These are phyloP conservation scores for Megalopta genalis DNA, from an alignment of 1,140 invertebrate species.

Conservation along the genomic window DNA sequence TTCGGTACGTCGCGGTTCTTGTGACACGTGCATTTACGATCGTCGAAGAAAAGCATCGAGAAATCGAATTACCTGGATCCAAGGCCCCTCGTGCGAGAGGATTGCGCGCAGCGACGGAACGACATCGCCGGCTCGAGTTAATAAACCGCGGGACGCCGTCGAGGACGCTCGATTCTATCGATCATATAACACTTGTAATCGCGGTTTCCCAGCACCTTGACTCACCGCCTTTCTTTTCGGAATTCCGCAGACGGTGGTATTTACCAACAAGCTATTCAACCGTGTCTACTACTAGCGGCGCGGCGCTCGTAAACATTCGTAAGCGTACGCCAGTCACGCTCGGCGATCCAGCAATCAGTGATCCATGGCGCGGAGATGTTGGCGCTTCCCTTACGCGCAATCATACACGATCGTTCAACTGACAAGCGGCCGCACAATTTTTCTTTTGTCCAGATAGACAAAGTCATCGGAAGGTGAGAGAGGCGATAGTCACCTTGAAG, in stretches of 20 bases:
- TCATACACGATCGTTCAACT: conserved; percentile 8
- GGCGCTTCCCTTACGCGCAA: neutral
- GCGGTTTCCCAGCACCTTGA: neutral
- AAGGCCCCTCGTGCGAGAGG: too few relatives aligned
- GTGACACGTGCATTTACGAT: too few relatives aligned
- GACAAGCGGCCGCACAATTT: neutral
- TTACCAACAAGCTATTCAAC: conserved; percentile 52
- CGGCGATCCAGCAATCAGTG: neutral
- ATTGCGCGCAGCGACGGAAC: too few relatives aligned
- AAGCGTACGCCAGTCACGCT: conserved; percentile 6
- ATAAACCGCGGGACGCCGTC: neutral
- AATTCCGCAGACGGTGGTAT: conserved; percentile 28
- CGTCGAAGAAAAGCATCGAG: too few relatives aligned
- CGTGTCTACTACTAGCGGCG: neutral
- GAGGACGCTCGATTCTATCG: neutral
- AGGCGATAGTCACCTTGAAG: neutral
- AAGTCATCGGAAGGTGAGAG: conserved; percentile 35
- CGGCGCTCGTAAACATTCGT: conserved; percentile 4
- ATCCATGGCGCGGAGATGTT: neutral
- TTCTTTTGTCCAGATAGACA: neutral
- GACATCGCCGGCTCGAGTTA: too few relatives aligned
- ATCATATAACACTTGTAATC: neutral
- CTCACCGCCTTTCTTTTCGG: conserved; percentile 3
- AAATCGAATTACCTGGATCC: too few relatives aligned
- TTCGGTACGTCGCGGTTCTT: neutral